A percentile compares a stretch with the other conserved stretches of the same genome.
Conservation (phyloP, 1,140 invertebrate genomes). For the Neodiprion pinetum region DNA sequence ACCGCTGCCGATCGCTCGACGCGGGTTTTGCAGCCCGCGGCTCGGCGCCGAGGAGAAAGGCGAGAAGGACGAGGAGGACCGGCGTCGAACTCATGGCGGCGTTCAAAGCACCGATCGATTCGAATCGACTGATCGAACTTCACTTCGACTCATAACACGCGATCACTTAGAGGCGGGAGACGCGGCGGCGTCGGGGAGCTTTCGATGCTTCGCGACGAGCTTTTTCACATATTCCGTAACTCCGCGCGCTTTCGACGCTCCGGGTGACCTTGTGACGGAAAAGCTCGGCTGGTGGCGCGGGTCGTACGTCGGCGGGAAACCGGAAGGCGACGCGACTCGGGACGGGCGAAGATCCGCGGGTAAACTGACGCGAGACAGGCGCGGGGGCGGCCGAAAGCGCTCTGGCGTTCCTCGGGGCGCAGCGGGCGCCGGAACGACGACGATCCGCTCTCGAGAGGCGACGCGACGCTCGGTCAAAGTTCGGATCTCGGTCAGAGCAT, state of each 20-base stretch:
- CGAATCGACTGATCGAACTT: background rate
- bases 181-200: background rate
- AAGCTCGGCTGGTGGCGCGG: background rate
- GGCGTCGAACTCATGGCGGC: background rate
- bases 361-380: background rate
- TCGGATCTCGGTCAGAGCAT: constrained; percentile 6
- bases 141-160: constrained; percentile 20
- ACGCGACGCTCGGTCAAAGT: background rate
- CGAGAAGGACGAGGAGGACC: background rate
- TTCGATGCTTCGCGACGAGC: background rate
- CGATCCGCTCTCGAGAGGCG: background rate
- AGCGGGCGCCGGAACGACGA: background rate
- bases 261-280: background rate
- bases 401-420: background rate
- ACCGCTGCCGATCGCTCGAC: constrained; percentile 56
- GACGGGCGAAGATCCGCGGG: background rate
- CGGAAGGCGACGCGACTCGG: background rate
- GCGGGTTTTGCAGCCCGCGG: constrained; percentile 1
- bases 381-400: background rate
- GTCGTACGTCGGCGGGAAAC: background rate
- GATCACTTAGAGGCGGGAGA: background rate
- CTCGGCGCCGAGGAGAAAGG: constrained; percentile 5
- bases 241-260: background rate
- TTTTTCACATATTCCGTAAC: background rate
- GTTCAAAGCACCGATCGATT: background rate